Base-by-base conservation (phyloP, 2,797 vertebrate species). In the Oreonectes daqikongensis region DNA sequence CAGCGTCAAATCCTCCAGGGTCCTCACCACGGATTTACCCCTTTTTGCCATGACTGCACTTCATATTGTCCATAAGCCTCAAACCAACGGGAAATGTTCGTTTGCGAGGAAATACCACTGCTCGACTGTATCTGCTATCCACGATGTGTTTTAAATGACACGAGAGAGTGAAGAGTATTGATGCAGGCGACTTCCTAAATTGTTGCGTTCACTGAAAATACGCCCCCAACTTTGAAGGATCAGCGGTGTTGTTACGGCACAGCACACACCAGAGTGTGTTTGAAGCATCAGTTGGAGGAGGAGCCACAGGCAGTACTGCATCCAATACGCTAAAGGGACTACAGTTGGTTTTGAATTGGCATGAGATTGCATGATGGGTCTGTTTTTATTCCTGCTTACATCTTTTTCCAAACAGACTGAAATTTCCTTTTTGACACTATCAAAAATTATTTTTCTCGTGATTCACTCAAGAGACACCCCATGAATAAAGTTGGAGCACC, bases 1-100 rank as follows among this genome's bases (percentile, higher is more conserved):
- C 82, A 98, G 95, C 86, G 97, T 99, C 90, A 99, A 94, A 91
- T 98, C 97, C 94, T 99, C 97, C 94, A 99, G 95, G 88, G 97
- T 97, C 90, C 96, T 92, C 87, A 92, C 93, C 86, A 81, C 94
- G 86, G 95, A 94, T 94, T 95, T 97, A 94, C 94, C 96, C 93
- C 96, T 93, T 91, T 95, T 93, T 88, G 95, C 95, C 95, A 98
- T 98, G 90, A 90, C 94, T 92, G 93, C 93, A 92, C 96, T 93
- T 96, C 97, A 98, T 98, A 90, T 93, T 97, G 95, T 63, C 83
- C 72, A 38, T 8, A 26, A 72, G 75, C 60, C 63, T 66, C 46
- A 50, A 61, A 73, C 53, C 69, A 22, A 68, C 11, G 53, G 60
- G 64, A 69, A 72, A 68, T 72, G 75, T 74, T 82, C 18, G 46